Evolutionary conservation across 2,113 vertebrate species (phyloP).

Genomic region (Cephalopterus ornatus): DNA sequence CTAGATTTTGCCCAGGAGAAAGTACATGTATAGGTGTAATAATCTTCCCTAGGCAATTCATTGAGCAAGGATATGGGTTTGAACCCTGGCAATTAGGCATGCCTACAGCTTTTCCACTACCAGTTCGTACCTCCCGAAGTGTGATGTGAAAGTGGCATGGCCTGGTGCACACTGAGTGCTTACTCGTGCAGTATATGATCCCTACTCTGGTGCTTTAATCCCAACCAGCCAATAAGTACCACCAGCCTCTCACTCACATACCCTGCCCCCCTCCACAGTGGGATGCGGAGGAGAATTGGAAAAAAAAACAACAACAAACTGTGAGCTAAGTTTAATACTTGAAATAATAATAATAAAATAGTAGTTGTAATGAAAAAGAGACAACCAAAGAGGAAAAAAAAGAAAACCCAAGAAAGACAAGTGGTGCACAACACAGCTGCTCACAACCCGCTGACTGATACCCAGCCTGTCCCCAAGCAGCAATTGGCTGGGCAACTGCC

Average conservation of each 20-base stretch:
- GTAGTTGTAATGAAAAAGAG: not conserved
- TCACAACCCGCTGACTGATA: fast-evolving
- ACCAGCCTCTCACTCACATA: not conserved
- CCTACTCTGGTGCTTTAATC: not conserved
- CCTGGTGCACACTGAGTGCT: not conserved
- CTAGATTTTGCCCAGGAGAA: not conserved
- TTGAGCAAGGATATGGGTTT: not conserved
- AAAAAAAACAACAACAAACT: not conserved
- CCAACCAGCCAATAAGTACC: not conserved
- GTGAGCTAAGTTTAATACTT: not conserved
- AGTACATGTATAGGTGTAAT: fast-evolving
- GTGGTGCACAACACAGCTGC: not conserved
- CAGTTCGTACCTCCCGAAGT: not conserved
- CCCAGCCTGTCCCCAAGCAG: fast-evolving
- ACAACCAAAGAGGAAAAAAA: not conserved
- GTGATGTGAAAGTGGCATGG: not conserved
- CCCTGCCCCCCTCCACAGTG: not conserved
- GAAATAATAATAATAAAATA: not conserved
- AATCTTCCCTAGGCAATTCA: not conserved
- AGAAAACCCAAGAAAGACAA: fast-evolving
- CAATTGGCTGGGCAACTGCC: not conserved
- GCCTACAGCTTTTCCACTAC: not conserved
- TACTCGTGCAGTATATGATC: not conserved
- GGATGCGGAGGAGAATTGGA: not conserved
- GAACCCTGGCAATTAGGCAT: not conserved